Evolutionary conservation across 2,797 vertebrate species (phyloP).

Genomic region (Ptychadena robeensis): DNA sequence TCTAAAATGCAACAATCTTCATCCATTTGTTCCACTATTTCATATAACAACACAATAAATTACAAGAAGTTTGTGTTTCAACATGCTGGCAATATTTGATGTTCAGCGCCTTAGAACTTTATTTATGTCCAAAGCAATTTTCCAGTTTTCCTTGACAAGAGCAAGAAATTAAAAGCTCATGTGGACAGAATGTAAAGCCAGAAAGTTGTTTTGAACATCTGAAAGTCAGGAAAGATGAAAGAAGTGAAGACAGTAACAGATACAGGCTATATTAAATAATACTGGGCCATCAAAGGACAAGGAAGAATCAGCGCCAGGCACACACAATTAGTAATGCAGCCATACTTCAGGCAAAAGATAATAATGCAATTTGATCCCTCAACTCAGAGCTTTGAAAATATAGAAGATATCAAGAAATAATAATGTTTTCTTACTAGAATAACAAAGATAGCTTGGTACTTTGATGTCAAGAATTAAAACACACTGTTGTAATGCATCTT

Average conservation of each 20-base stretch:
- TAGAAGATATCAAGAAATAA: slow-evolving; percentile 5
- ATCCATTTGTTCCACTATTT: neutral
- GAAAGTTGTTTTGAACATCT: slow-evolving; percentile 8
- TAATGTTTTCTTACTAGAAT: neutral
- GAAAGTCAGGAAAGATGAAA: slow-evolving; percentile 23
- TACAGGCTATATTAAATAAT: slow-evolving; percentile 19
- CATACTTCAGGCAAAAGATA: slow-evolving; percentile 4
- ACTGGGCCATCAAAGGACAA: slow-evolving; percentile 41
- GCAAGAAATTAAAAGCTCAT: slow-evolving; percentile 15
- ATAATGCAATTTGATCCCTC: neutral
- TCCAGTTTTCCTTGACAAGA: slow-evolving; percentile 20
- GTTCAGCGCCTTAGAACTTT: slow-evolving; percentile 31
- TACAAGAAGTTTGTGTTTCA: slow-evolving; percentile 3
- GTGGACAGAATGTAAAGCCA: slow-evolving; percentile 22
- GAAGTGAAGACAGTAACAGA: slow-evolving; percentile 13
- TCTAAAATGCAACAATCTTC: neutral
- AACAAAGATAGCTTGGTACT: slow-evolving; percentile 6
- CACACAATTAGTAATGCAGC: slow-evolving; percentile 33
- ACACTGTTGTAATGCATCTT: neutral
- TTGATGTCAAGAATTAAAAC: neutral
- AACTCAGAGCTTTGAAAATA: slow-evolving; percentile 31
- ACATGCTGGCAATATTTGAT: slow-evolving; percentile 28
- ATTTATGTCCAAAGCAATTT: slow-evolving; percentile 32
- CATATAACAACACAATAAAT: neutral
- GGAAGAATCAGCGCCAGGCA: neutral